Percentiles rank a stretch among this genome's conserved stretches.
Evolutionary conservation across 2,113 vertebrate species (phyloP).

Genomic region (Piprites chloris): DNA sequence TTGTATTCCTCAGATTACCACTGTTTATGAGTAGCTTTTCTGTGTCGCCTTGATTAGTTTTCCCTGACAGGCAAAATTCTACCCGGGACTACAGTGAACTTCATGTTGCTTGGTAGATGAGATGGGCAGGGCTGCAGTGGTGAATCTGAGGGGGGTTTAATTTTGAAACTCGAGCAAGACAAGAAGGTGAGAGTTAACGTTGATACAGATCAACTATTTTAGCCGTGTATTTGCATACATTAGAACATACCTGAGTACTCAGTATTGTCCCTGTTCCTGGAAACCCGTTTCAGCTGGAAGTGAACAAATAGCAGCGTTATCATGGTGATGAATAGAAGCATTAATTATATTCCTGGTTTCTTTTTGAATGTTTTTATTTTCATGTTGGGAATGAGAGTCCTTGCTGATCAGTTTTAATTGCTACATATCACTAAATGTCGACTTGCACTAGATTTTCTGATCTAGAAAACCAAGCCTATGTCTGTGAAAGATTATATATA

Average conservation of each 20-base stretch:
- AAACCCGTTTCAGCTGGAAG: background rate
- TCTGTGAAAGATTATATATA: background rate
- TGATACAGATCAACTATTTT: background rate
- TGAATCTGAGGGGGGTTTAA: background rate
- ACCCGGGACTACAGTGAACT: background rate
- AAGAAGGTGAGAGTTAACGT: background rate
- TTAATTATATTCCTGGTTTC: background rate
- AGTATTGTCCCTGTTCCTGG: background rate
- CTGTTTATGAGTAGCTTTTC: background rate
- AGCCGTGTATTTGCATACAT: accelerated
- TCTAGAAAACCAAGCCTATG: background rate
- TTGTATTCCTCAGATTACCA: accelerated
- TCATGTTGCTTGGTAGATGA: background rate
- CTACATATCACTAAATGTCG: background rate
- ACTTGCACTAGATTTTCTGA: background rate
- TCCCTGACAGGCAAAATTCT: background rate
- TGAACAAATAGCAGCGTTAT: background rate
- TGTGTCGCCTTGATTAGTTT: background rate
- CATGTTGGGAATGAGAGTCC: background rate
- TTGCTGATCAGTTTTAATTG: background rate
- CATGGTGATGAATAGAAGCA: background rate
- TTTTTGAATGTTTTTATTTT: background rate
- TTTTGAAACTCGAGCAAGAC: background rate
- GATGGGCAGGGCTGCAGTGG: background rate
- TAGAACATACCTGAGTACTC: background rate